A percentile compares a stretch with the other conserved stretches of the same genome.
phyloP scores from a whole-genome alignment of 2,113 vertebrate species.

The Neolamprologus sp. region DNA sequence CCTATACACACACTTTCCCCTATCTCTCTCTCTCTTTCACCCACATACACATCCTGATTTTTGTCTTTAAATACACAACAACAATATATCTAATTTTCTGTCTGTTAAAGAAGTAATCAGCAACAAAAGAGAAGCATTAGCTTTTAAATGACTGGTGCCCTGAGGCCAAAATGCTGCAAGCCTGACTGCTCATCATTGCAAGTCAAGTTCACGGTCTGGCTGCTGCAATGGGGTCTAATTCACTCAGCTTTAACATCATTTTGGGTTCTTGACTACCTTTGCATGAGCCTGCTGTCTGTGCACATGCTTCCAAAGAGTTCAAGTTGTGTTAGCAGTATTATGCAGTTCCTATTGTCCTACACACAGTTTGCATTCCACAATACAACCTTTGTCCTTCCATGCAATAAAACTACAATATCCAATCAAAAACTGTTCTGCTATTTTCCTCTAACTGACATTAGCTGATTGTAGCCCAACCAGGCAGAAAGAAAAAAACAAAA shows the following conservation, averaged over 20 bases:
- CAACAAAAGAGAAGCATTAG: neutral
- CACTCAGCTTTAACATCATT: neutral
- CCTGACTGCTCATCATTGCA: neutral
- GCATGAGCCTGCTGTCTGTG: neutral
- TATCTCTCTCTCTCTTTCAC: neutral
- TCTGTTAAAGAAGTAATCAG: neutral
- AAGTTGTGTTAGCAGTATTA: neutral
- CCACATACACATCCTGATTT: neutral
- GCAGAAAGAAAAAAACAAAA: neutral
- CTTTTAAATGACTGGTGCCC: neutral
- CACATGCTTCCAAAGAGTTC: neutral
- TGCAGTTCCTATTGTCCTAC: neutral
- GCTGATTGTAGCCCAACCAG: neutral
- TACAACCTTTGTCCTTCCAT: neutral
- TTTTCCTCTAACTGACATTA: neutral
- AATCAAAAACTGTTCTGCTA: neutral
- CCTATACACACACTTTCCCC: neutral
- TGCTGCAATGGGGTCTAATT: neutral
- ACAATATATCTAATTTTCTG: neutral
- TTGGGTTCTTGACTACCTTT: neutral
- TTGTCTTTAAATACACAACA: neutral
- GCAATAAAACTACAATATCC: neutral
- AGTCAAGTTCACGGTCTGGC: neutral
- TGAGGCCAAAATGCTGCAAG: neutral
- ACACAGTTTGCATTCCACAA: neutral